phyloP scores from a whole-genome alignment of 1,140 invertebrate species.

The Eurosta solidaginis region DNA sequence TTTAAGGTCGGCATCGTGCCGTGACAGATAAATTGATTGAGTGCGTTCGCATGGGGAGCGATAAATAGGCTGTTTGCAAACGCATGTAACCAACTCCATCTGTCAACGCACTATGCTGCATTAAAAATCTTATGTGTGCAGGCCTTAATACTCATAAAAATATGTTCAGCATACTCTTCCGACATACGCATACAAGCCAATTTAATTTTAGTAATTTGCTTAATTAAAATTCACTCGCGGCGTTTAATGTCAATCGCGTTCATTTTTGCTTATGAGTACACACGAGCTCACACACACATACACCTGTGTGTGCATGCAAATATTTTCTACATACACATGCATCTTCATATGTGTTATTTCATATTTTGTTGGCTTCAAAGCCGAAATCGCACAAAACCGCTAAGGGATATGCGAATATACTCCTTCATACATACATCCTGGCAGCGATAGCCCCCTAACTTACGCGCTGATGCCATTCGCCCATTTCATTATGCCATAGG shows the following conservation, averaged over 20 bases:
- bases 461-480: neutral
- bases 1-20: too few species aligned
- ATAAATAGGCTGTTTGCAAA: too few species aligned
- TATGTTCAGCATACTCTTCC: neutral
- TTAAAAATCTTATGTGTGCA: too few species aligned
- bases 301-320: neutral
- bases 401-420: neutral
- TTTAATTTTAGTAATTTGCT: conserved; percentile 28
- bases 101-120: too few species aligned
- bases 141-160: neutral
- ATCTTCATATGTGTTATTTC: neutral
- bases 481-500: neutral
- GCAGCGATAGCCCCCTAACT: neutral
- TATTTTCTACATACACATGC: neutral
- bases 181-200: neutral
- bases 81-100: too few species aligned
- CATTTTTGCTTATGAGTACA: neutral
- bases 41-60: too few species aligned
- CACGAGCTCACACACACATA: neutral
- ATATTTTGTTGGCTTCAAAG: neutral
- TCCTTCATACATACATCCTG: neutral
- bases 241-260: conserved; percentile 27
- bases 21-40: too few species aligned
- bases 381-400: neutral
- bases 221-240: conserved; percentile 27